phyloP scores from a whole-genome alignment of 2,797 vertebrate genomes.

The Pangasius krempfi region DNA sequence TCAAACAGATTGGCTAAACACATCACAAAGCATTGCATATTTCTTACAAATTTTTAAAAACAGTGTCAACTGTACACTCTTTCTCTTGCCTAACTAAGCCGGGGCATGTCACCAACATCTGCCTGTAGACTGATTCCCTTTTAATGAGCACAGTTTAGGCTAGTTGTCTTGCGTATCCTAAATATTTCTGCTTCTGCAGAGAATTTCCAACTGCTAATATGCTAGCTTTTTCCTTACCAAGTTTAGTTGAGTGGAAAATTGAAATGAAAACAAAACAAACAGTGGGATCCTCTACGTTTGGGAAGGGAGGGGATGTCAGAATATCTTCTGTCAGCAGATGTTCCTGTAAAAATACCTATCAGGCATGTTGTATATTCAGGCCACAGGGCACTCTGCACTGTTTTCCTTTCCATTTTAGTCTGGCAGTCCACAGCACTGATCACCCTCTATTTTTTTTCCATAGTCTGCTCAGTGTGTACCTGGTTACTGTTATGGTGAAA shows the following conservation, averaged over 20 bases:
- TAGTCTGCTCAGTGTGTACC: not conserved
- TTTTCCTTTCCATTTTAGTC: slow-evolving; percentile 56
- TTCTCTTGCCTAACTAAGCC: not conserved
- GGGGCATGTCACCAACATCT: not conserved
- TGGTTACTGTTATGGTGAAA: not conserved
- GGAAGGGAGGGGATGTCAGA: not conserved
- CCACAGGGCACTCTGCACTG: slow-evolving; percentile 37
- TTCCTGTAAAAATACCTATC: slow-evolving; percentile 38
- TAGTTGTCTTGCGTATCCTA: not conserved
- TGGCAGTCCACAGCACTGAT: slow-evolving; percentile 25
- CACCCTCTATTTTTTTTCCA: not conserved
- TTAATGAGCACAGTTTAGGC: slow-evolving; percentile 10
- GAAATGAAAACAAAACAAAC: slow-evolving; percentile 30
- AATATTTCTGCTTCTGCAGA: not conserved
- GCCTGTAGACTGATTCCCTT: not conserved
- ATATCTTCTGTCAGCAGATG: slow-evolving; percentile 35
- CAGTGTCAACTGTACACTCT: not conserved
- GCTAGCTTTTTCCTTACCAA: not conserved
- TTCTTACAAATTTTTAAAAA: not conserved
- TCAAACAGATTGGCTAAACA: not conserved
- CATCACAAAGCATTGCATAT: not conserved
- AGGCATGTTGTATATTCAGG: slow-evolving; percentile 52
- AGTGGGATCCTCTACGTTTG: not conserved
- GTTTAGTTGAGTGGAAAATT: slow-evolving; percentile 19
- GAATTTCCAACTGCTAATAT: not conserved